phyloP scores from a whole-genome alignment of 2,113 vertebrate species.

The Nibea coibor region DNA sequence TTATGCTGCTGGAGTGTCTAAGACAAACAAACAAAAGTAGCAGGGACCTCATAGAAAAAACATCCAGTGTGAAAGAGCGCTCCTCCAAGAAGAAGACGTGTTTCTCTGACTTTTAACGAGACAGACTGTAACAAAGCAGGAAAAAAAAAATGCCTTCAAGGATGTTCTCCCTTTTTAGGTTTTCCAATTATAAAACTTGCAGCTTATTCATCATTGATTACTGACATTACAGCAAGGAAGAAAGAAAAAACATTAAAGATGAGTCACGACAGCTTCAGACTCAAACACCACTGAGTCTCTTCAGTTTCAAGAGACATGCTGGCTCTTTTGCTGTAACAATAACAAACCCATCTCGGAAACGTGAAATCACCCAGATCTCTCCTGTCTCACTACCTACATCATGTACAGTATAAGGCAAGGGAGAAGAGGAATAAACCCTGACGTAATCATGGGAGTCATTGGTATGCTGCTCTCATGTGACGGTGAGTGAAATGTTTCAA shows the following conservation, averaged over 20 bases:
- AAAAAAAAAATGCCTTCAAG: background rate
- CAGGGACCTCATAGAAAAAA: constrained; percentile 4
- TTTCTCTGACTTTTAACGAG: constrained; percentile 28
- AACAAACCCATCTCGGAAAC: background rate
- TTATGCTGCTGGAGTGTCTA: constrained; percentile 14
- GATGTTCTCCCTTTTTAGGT: background rate
- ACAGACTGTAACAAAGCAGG: background rate
- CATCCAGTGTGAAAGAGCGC: background rate
- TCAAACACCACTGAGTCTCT: too few species aligned
- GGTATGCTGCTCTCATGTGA: background rate
- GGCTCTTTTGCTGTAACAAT: too few species aligned
- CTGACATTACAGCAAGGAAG: too few species aligned
- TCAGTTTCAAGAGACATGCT: too few species aligned
- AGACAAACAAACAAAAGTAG: constrained; percentile 23
- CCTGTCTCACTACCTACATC: background rate
- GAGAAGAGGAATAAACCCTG: background rate
- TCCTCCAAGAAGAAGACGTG: background rate
- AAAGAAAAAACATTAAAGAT: too few species aligned
- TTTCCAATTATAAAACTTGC: background rate
- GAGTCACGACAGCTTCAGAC: too few species aligned
- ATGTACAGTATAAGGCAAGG: background rate
- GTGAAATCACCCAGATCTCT: background rate
- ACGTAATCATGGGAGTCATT: background rate
- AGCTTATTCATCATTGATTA: background rate
- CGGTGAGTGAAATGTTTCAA: background rate